Conservation (phyloP, 2,113 vertebrate species). For the Martes martes region DNA sequence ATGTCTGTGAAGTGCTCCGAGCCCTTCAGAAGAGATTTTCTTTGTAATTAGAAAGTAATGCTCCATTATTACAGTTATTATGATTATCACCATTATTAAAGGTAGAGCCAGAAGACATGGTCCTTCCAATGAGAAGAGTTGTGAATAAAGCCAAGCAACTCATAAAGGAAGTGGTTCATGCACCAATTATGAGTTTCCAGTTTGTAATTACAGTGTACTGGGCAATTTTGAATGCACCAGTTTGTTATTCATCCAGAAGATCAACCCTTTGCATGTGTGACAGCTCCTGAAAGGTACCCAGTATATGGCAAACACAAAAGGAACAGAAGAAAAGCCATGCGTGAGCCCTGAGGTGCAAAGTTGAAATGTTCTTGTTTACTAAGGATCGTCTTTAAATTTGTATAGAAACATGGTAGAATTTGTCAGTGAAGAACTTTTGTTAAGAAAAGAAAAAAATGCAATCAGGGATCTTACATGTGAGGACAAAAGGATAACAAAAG, state of each 20-base stretch:
- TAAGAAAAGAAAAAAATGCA: neutral
- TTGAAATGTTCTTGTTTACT: neutral
- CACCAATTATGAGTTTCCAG: constrained; percentile 68
- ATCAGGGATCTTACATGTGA: neutral
- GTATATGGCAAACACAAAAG: neutral
- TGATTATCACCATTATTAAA: constrained; percentile 72
- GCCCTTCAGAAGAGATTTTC: constrained; percentile 65
- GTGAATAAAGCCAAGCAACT: constrained; percentile 57
- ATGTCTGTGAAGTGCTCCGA: constrained; percentile 69
- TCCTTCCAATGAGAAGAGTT: constrained; percentile 66
- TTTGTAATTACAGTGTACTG: constrained; percentile 70
- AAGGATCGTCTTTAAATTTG: neutral
- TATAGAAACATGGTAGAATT: neutral
- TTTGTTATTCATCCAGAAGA: constrained; percentile 52
- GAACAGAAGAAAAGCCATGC: neutral
- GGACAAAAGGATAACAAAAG: neutral
- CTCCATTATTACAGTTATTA: constrained; percentile 73
- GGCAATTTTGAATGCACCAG: constrained; percentile 34
- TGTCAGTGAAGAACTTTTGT: neutral
- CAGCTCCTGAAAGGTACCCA: neutral
- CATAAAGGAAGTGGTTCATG: constrained; percentile 72
- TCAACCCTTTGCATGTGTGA: neutral
- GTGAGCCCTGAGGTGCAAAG: neutral
- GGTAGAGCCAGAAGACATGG: constrained; percentile 64
- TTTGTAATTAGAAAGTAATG: constrained; percentile 77